Evolutionary conservation across 1,140 invertebrate genomes (phyloP), one percentile per base, ranked within the genome.

Genomic region (Onthophagus taurus): DNA sequence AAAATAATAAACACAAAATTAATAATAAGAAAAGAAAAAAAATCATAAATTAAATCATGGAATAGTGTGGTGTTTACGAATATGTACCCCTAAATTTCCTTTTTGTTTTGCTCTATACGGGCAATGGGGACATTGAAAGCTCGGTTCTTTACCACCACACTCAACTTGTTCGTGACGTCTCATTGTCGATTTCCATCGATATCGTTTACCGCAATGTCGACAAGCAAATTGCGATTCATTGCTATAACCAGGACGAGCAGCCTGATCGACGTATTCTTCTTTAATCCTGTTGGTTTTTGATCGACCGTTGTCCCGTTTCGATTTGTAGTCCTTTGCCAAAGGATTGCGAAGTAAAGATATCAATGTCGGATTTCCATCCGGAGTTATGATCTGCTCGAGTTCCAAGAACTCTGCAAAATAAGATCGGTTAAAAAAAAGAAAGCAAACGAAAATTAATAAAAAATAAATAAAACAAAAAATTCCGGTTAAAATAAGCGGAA

Each of bases 141-240:
- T 76, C 1, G 81, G 83, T 46, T 83, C 80, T 59, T 88, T 86
- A n/a, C 84, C 84, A n/a, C 85, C 85, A 63, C 86, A 89, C 63
- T 89, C 85, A 47, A 87, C 84, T 63, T 78, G 82, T 60, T 87
- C 82, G 72, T 1, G 41, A 9, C 43, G 31, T 44, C 82, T 72
- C 71, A 86, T 72, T 42, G 83, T 85, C 9, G 81, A 85, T 60
- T 85, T 85, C 83, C 83, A 85, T 52, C 83, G 72, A 59, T 87
- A 87, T 18, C 78, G 72, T 59, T 85, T 86, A 34, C 83, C 82
- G 64, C 84, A 87, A 55, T 84, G 81, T 31, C 80, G 69, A 57
- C 84, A 87, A 17, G 80, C 74, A 61, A 83, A 85, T 61, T 80
- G 80, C 38, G 79, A 75, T 52, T 81, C 80, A 53, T 76, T 70